A percentile compares a stretch with the other conserved stretches of the same genome.
Conservation (phyloP, 2,113 vertebrate genomes). For the Cyphomyrus discorhynchus region DNA sequence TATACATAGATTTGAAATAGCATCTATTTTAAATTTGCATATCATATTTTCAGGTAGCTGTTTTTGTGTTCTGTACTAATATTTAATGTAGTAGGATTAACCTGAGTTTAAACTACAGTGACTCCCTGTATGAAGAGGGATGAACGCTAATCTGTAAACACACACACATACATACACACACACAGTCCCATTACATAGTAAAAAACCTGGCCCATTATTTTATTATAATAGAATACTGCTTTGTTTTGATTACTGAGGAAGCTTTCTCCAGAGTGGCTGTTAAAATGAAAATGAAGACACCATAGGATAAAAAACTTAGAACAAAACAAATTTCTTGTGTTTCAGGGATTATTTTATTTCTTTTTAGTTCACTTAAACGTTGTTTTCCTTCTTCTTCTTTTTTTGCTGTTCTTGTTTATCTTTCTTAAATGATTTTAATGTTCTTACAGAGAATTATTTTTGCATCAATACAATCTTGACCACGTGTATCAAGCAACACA, state of each 20-base stretch:
- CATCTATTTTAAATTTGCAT: conserved; percentile 3
- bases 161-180: background rate
- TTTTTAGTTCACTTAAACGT: background rate
- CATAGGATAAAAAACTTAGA: background rate
- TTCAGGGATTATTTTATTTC: background rate
- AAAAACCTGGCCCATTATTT: background rate
- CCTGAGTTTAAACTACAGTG: background rate
- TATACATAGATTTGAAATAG: conserved; percentile 14
- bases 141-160: background rate
- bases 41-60: conserved; percentile 12
- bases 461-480: background rate
- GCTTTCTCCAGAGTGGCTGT: background rate
- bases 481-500: conserved; percentile 9
- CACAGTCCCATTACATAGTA: background rate
- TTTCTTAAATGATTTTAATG: background rate
- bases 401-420: conserved; percentile 2
- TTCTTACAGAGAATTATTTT: conserved; percentile 10
- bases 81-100: conserved; percentile 3
- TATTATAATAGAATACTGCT: background rate
- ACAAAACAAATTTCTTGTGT: background rate
- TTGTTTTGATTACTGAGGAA: background rate
- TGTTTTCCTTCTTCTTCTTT: background rate
- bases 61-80: conserved; percentile 12
- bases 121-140: conserved; percentile 8
- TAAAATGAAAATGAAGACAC: background rate